Conservation (phyloP, 2,888 invertebrate genomes). For the Endotricha flammealis region DNA sequence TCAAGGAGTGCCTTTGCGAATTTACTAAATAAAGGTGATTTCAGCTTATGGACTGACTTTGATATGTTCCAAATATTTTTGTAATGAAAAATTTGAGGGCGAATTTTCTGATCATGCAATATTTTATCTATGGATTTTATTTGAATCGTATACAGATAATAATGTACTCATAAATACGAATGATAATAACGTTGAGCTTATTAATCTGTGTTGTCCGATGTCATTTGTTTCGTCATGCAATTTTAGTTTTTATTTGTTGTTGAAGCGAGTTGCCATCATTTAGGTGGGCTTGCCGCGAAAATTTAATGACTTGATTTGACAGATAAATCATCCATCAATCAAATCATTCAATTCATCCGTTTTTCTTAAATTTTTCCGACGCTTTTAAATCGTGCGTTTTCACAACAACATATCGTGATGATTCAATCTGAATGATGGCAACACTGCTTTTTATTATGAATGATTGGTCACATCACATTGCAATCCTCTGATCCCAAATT, state of each 20-base stretch:
- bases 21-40: constrained; percentile 43
- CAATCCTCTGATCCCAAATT: constrained; percentile 34
- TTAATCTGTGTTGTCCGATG: constrained; percentile 45
- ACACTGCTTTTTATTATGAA: too few relatives aligned
- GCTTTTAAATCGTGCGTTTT: too few relatives aligned
- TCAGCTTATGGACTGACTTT: constrained; percentile 58
- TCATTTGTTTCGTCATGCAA: constrained; percentile 45
- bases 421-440: too few relatives aligned
- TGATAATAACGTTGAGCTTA: constrained; percentile 53
- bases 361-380: too few relatives aligned
- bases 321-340: too few relatives aligned
- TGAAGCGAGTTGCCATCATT: constrained; percentile 15
- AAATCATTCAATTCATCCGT: too few relatives aligned
- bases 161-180: constrained; percentile 29
- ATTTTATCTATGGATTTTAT: constrained; percentile 36
- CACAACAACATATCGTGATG: too few relatives aligned
- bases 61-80: constrained; percentile 59
- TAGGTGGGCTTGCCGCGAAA: too few relatives aligned
- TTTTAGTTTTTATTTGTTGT: constrained; percentile 35
- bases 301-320: too few relatives aligned
- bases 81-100: constrained; percentile 38
- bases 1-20: constrained; percentile 65
- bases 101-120: constrained; percentile 39
- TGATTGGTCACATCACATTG: constrained; percentile 31
- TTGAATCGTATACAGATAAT: constrained; percentile 22